Evolutionary conservation across 2,888 invertebrate species (phyloP).

Genomic region (Nysson spinosus): DNA sequence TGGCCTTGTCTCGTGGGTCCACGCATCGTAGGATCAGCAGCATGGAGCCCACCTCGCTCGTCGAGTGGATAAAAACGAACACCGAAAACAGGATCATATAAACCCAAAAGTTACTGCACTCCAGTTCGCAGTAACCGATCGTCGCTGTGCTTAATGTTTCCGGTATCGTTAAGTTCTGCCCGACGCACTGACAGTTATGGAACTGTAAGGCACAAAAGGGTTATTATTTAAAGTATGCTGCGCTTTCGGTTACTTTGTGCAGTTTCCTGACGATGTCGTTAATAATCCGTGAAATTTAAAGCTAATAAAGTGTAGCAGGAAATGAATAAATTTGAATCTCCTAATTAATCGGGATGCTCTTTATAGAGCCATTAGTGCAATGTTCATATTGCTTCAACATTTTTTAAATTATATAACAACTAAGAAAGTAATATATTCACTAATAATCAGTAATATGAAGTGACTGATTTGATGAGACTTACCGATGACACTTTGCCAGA

Average conservation of each 20-base stretch:
- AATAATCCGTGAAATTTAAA: no score
- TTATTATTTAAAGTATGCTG: neutral
- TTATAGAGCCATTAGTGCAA: no score
- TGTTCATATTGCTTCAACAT: no score
- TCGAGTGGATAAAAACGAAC: conserved; percentile 94
- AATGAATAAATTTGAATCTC: no score
- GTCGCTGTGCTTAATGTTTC: conserved; percentile 80
- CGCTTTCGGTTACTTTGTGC: neutral
- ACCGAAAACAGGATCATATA: conserved; percentile 91
- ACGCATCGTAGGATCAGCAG: conserved; percentile 93
- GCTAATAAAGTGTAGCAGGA: no score
- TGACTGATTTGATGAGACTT: conserved; percentile 38
- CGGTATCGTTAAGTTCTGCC: conserved; percentile 59
- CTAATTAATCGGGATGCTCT: no score
- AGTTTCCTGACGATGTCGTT: neutral
- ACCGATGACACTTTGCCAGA: conserved; percentile 80
- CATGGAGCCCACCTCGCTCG: conserved; percentile 95
- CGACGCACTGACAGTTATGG: conserved; percentile 79
- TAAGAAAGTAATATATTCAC: no score
- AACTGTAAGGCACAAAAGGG: conserved; percentile 71
- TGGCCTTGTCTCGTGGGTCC: conserved; percentile 94
- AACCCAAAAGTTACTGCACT: conserved; percentile 88
- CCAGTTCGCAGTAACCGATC: conserved; percentile 88
- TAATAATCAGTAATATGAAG: neutral
- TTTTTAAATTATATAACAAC: no score